phyloP scores from a whole-genome alignment of 1,140 invertebrate genomes.

The Tachypleus tridentatus region DNA sequence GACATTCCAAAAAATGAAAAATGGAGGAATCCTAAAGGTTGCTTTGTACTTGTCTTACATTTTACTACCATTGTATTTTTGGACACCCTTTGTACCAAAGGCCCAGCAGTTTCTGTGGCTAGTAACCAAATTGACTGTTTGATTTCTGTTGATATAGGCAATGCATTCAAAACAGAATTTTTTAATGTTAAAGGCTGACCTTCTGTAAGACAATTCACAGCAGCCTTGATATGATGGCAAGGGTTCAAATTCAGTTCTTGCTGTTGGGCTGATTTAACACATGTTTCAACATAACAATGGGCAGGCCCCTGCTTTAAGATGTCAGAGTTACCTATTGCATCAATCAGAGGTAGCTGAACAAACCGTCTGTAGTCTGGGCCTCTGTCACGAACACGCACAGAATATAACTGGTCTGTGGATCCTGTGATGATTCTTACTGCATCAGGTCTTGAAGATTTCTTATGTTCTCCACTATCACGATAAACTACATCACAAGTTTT shows the following conservation, averaged over 20 bases:
- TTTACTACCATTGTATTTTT: slow-evolving; percentile 65
- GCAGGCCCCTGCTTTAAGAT: slow-evolving; percentile 40
- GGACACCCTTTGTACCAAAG: slow-evolving; percentile 60
- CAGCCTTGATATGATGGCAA: slow-evolving; percentile 57
- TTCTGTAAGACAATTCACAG: slow-evolving; percentile 49
- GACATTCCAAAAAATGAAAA: slow-evolving; percentile 46
- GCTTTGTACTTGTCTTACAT: slow-evolving; percentile 52
- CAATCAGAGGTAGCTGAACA: slow-evolving; percentile 51
- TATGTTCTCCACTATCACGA: slow-evolving; percentile 49
- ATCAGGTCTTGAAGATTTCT: slow-evolving; percentile 45
- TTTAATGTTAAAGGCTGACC: slow-evolving; percentile 50
- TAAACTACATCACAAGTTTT: slow-evolving; percentile 57
- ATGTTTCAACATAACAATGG: slow-evolving; percentile 53
- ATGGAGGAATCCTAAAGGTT: slow-evolving; percentile 62
- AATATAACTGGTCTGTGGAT: slow-evolving; percentile 49
- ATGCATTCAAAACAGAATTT: slow-evolving; percentile 48
- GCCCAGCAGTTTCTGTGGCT: slow-evolving; percentile 48
- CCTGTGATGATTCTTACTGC: slow-evolving; percentile 54
- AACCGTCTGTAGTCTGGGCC: slow-evolving; percentile 59
- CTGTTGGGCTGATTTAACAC: slow-evolving; percentile 25
- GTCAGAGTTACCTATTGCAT: slow-evolving; percentile 30
- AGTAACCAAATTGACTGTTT: slow-evolving; percentile 54
- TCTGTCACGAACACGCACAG: slow-evolving; percentile 52
- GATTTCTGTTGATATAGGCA: slow-evolving; percentile 49
- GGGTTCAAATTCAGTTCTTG: slow-evolving; percentile 24